Evolutionary conservation across 2,888 invertebrate genomes (phyloP).

Genomic region (Lypha dubia): DNA sequence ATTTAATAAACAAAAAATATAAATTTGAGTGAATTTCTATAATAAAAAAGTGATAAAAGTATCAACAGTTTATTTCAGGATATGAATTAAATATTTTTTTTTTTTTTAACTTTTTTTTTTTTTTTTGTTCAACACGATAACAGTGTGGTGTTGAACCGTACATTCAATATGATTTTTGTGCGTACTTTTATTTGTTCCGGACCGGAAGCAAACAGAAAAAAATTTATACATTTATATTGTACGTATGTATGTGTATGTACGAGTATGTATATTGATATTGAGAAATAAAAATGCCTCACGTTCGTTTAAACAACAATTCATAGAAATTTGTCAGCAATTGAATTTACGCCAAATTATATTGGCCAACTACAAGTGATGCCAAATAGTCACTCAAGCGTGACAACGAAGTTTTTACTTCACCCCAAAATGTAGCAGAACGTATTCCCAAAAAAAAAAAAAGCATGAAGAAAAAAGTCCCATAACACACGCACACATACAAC

Average conservation of each 20-base stretch:
- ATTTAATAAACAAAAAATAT: constrained; percentile 8
- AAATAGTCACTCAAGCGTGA: constrained; percentile 70
- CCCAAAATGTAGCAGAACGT: constrained; percentile 50
- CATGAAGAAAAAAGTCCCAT: neutral
- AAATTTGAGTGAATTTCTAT: constrained; percentile 20
- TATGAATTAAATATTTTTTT: constrained; percentile 64
- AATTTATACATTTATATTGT: neutral
- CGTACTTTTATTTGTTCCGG: constrained; percentile 70
- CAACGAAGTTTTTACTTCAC: constrained; percentile 66
- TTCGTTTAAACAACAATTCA: constrained; percentile 70
- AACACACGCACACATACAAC: neutral
- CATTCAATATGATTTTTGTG: constrained; percentile 63
- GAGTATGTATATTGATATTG: constrained; percentile 5
- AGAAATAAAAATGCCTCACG: constrained; percentile 68
- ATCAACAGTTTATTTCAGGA: constrained; percentile 69
- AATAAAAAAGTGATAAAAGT: constrained; percentile 49
- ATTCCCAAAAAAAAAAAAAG: neutral
- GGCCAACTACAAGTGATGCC: constrained; percentile 71
- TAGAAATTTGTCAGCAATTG: constrained; percentile 73
- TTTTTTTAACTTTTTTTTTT: constrained; percentile 24
- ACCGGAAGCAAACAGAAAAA: constrained; percentile 55
- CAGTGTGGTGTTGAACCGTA: constrained; percentile 64
- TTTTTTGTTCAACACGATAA: constrained; percentile 23
- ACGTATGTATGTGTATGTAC: neutral
- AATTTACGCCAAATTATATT: constrained; percentile 72